Conservation (phyloP, 2,888 invertebrate species). For the Urechis unicinctus region DNA sequence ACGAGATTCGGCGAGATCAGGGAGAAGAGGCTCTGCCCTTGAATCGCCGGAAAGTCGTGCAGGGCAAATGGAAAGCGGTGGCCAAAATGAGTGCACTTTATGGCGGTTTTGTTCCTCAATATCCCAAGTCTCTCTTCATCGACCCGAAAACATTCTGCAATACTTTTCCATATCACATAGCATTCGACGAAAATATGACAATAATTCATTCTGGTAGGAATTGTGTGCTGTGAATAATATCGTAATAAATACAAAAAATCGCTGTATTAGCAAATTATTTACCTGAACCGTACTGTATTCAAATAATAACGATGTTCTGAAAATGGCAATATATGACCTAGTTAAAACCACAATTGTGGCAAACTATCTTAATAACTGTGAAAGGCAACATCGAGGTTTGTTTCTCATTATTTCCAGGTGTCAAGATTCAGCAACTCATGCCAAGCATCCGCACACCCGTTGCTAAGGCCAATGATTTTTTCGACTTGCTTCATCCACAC, state of each 20-base stretch:
- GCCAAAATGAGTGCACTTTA: conserved; percentile 28
- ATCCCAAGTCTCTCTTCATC: conserved; percentile 7
- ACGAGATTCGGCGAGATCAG: conserved; percentile 26
- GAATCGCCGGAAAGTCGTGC: conserved; percentile 22
- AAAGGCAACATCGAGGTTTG: not conserved
- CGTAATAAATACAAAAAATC: no score
- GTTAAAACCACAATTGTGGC: no score
- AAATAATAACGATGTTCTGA: no score
- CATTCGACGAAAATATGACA: conserved; percentile 27
- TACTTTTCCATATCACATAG: conserved; percentile 32
- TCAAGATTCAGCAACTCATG: conserved; percentile 28
- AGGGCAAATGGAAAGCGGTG: conserved; percentile 31
- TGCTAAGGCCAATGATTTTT: conserved; percentile 18
- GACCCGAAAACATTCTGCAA: conserved; percentile 28
- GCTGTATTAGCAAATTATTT: no score
- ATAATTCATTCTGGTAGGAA: conserved; percentile 29
- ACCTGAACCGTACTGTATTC: no score
- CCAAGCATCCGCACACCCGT: conserved; percentile 19
- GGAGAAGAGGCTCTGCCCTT: conserved; percentile 34
- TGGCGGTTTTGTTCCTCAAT: conserved; percentile 21
- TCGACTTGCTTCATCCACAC: conserved; percentile 29
- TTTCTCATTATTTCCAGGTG: conserved; percentile 3
- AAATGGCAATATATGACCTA: no score
- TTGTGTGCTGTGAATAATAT: no score
- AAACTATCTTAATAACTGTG: no score